These are phyloP conservation scores for Myotis planiceps DNA, from an alignment of 2,797 vertebrate genomes.

Conservation along the genomic window DNA sequence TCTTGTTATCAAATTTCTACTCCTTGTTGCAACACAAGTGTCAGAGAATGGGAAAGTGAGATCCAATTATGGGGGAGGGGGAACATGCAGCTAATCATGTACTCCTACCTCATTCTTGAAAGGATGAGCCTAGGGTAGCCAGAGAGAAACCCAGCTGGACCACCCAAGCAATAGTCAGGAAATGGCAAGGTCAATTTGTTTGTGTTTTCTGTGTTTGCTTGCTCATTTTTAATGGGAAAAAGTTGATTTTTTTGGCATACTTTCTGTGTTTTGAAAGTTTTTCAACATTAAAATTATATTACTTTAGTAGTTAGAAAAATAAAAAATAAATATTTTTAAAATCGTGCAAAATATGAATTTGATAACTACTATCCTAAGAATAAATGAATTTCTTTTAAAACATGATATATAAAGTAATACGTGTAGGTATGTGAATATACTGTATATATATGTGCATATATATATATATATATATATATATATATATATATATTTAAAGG, in stretches of 20 bases:
- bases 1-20: not conserved
- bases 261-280: slow-evolving; percentile 35
- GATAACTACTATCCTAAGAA: not conserved
- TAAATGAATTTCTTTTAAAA: slow-evolving; percentile 44
- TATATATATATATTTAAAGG: slow-evolving; percentile 39
- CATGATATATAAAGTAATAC: slow-evolving; percentile 52
- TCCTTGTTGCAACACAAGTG: not conserved
- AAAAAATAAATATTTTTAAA: slow-evolving; percentile 16
- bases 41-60: not conserved
- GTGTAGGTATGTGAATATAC: not conserved
- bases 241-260: not conserved
- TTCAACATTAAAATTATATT: slow-evolving; percentile 13
- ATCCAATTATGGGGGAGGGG: not conserved
- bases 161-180: not conserved
- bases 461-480: too few species aligned
- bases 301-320: slow-evolving; percentile 39
- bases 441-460: too few species aligned
- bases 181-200: not conserved
- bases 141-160: not conserved
- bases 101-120: not conserved
- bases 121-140: not conserved
- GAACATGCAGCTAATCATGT: not conserved
- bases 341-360: not conserved
- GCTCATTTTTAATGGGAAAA: not conserved
- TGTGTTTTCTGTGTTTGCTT: slow-evolving; percentile 1